Evolutionary conservation across 2,113 vertebrate species (phyloP).

Genomic region (Anas platyrhynchos): DNA sequence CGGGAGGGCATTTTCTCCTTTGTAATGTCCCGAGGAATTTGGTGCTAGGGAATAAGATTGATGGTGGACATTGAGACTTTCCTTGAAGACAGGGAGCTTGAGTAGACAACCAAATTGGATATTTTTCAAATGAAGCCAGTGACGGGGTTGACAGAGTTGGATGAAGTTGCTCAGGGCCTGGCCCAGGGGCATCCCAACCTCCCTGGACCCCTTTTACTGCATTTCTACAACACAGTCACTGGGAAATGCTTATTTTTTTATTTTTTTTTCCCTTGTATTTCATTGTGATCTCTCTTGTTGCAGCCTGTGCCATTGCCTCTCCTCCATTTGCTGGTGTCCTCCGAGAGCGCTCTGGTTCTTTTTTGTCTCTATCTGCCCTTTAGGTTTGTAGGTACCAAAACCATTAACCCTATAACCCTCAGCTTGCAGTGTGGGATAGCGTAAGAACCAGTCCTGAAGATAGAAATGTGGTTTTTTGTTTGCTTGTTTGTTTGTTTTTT

Average conservation of each 20-base stretch:
- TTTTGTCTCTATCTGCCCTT: neutral
- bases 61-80: neutral
- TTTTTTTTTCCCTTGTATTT: neutral
- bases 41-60: accelerated
- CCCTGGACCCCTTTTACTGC: neutral
- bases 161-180: neutral
- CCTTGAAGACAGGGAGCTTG: neutral
- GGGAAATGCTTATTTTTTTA: neutral
- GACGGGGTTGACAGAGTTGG: neutral
- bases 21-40: neutral
- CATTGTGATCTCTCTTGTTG: neutral
- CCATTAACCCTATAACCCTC: neutral
- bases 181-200: neutral
- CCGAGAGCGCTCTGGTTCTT: neutral
- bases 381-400: neutral
- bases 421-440: neutral
- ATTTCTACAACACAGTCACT: neutral
- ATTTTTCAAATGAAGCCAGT: neutral
- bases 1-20: neutral
- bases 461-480: neutral
- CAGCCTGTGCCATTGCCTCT: accelerated
- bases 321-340: neutral
- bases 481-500: neutral
- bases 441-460: neutral
- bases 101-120: neutral